Conservation (phyloP, 1,140 invertebrate species). For the Phocides pigmalion region DNA sequence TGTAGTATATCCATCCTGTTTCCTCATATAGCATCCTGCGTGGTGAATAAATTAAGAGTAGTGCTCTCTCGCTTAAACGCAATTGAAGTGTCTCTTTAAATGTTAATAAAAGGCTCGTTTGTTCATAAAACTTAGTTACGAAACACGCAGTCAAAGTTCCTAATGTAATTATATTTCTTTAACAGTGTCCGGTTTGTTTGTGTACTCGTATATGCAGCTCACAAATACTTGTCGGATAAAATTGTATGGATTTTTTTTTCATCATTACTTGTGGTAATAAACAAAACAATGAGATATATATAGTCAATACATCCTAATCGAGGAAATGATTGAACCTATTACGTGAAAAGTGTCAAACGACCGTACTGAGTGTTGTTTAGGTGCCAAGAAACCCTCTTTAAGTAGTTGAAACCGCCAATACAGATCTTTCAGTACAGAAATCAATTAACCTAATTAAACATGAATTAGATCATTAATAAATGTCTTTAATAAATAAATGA, state of each 20-base stretch:
- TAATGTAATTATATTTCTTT: constrained; percentile 4
- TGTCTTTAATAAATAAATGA: constrained; percentile 12
- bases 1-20: constrained; percentile 24
- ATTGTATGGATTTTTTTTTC: too few species aligned
- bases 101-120: constrained; percentile 11
- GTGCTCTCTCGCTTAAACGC: neutral
- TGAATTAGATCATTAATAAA: constrained; percentile 8
- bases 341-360: neutral
- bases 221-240: too few species aligned
- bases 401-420: neutral
- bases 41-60: constrained; percentile 31
- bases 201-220: neutral
- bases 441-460: neutral
- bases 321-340: neutral
- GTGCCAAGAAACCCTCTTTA: neutral
- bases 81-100: constrained; percentile 10
- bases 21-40: constrained; percentile 14
- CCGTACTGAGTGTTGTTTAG: too few species aligned
- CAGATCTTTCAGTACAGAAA: neutral
- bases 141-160: neutral
- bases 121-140: constrained; percentile 17
- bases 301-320: neutral
- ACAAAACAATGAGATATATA: too few species aligned
- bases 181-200: neutral
- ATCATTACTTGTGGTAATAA: too few species aligned